phyloP scores from a whole-genome alignment of 2,888 invertebrate species.

The Cryptus armator region DNA sequence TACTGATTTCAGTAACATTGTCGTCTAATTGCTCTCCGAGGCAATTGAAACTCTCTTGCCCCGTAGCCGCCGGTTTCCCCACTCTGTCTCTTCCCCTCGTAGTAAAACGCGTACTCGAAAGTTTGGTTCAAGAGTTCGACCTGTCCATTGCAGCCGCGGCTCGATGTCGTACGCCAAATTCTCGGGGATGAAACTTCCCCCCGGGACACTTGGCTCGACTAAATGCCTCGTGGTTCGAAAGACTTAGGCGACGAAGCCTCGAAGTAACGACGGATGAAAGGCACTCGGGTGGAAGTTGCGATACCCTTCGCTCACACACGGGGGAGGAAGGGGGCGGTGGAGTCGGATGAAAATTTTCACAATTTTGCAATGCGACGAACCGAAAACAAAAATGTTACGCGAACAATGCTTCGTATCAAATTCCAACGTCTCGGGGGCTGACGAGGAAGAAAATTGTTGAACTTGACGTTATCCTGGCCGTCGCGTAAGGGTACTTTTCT shows the following conservation, averaged over 20 bases:
- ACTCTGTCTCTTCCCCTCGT: neutral
- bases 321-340: too few species aligned
- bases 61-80: neutral
- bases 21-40: neutral
- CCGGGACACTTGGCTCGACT: neutral
- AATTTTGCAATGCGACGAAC: too few species aligned
- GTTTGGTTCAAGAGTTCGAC: conserved; percentile 17
- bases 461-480: conserved; percentile 67
- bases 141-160: conserved; percentile 30
- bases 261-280: conserved; percentile 2
- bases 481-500: conserved; percentile 83
- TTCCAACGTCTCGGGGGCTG: neutral
- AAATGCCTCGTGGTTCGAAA: neutral
- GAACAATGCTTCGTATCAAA: neutral
- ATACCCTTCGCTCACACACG: neutral
- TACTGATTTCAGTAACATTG: conserved; percentile 2
- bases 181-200: too few species aligned
- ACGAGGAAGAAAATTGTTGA: conserved; percentile 19
- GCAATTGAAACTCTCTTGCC: neutral
- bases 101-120: conserved; percentile 5
- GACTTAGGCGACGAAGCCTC: neutral
- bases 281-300: conserved; percentile 2
- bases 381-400: neutral
- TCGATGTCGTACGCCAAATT: conserved; percentile 15
- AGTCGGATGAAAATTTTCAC: too few species aligned